Evolutionary conservation across 2,797 vertebrate species (phyloP).

Genomic region (Echeneis naucrates): DNA sequence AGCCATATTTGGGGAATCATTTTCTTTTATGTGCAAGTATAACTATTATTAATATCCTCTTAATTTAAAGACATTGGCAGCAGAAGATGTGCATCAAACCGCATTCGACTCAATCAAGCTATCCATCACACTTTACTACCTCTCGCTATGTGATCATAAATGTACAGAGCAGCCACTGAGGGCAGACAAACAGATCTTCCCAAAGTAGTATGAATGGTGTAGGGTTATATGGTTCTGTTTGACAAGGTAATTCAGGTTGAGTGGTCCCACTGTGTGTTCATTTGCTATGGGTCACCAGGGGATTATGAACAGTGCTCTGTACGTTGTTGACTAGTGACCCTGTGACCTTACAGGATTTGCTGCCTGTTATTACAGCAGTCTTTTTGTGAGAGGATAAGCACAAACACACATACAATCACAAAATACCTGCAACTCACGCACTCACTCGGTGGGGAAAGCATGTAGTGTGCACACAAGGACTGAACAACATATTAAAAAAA

Average conservation of each 20-base stretch:
- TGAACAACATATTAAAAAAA: background rate
- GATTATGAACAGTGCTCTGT: slow-evolving; percentile 54
- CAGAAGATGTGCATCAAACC: slow-evolving; percentile 37
- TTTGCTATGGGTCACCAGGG: slow-evolving; percentile 70
- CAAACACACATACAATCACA: slow-evolving; percentile 34
- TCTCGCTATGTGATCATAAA: slow-evolving; percentile 68
- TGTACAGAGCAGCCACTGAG: slow-evolving; percentile 55
- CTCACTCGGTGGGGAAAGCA: background rate
- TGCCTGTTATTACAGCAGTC: slow-evolving; percentile 69
- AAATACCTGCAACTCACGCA: slow-evolving; percentile 15
- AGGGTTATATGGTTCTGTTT: slow-evolving; percentile 74
- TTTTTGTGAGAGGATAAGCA: slow-evolving; percentile 42
- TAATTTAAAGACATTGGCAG: slow-evolving; percentile 19
- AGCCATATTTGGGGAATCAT: background rate
- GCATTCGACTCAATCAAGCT: slow-evolving; percentile 45
- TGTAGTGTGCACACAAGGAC: background rate
- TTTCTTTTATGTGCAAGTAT: background rate
- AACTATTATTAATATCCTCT: background rate
- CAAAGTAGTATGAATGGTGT: slow-evolving; percentile 44
- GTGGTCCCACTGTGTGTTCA: slow-evolving; percentile 61
- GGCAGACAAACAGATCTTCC: slow-evolving; percentile 53
- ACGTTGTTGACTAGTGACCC: slow-evolving; percentile 62
- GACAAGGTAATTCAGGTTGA: slow-evolving; percentile 78
- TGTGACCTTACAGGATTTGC: slow-evolving; percentile 70
- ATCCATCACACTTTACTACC: slow-evolving; percentile 64